These are phyloP conservation scores for Microplitis mediator DNA, from an alignment of 1,140 invertebrate genomes.

Conservation along the genomic window DNA sequence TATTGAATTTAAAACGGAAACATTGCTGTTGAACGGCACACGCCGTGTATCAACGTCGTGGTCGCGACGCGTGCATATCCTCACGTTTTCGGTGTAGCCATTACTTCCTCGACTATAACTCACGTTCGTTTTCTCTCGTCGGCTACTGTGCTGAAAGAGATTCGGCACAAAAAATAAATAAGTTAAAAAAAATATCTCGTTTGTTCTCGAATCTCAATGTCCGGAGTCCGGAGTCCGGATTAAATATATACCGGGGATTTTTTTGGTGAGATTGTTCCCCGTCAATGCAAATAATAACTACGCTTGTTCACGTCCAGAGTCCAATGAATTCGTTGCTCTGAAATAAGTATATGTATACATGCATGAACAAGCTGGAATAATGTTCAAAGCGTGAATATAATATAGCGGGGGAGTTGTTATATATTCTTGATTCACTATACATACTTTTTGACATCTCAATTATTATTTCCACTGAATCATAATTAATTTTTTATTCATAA, in stretches of 20 bases:
- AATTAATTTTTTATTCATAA: too few species aligned
- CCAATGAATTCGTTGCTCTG: background rate
- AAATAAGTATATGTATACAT: background rate
- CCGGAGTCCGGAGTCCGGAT: background rate
- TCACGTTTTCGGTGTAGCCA: conserved; percentile 19
- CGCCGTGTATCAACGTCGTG: conserved; percentile 31
- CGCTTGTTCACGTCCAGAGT: conserved; percentile 23
- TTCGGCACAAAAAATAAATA: background rate
- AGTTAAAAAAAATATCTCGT: background rate
- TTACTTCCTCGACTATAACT: conserved; percentile 31
- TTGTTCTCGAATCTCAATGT: background rate
- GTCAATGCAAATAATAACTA: conserved; percentile 47
- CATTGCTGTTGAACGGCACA: background rate
- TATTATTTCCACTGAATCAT: too few species aligned
- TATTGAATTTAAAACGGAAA: background rate
- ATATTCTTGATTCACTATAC: background rate
- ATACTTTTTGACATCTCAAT: too few species aligned
- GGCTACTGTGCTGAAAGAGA: conserved; percentile 1
- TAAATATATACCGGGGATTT: conserved; percentile 25
- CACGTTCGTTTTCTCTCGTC: conserved; percentile 13
- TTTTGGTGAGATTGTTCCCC: conserved; percentile 41
- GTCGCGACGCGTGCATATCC: conserved; percentile 28
- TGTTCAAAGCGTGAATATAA: conserved; percentile 34
- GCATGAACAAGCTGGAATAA: conserved; percentile 25
- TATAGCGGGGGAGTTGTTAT: conserved; percentile 31